phyloP scores from a whole-genome alignment of 2,113 vertebrate species.

The Morone chrysops region DNA sequence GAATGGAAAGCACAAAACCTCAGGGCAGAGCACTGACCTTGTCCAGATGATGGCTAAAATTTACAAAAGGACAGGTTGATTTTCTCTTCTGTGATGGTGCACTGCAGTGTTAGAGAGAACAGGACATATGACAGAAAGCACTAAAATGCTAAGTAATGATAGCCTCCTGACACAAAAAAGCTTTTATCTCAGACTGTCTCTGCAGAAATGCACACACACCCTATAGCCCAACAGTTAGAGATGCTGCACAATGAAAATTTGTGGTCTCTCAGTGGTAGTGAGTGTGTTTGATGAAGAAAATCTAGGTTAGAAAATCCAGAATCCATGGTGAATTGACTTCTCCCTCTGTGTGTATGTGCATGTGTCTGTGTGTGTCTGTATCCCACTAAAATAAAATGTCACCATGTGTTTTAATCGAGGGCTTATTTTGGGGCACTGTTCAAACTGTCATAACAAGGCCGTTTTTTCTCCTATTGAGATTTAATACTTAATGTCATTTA shows the following conservation, averaged over 20 bases:
- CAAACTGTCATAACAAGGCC: constrained; percentile 33
- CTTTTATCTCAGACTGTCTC: constrained; percentile 24
- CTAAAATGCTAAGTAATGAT: constrained; percentile 18
- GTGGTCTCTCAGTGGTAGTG: not conserved
- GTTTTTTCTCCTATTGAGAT: constrained; percentile 18
- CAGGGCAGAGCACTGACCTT: constrained; percentile 26
- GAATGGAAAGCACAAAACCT: constrained; percentile 8
- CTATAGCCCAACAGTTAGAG: not conserved
- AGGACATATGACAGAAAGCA: constrained; percentile 15
- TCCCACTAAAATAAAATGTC: constrained; percentile 55
- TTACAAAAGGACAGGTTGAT: constrained; percentile 39
- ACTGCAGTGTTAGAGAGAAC: constrained; percentile 3
- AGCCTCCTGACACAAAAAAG: constrained; percentile 31
- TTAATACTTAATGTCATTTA: constrained; percentile 21
- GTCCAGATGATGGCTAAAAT: constrained; percentile 28
- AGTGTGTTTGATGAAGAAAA: constrained; percentile 3
- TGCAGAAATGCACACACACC: not conserved
- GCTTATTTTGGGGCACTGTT: constrained; percentile 30
- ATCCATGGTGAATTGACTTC: not conserved
- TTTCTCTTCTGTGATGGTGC: constrained; percentile 12
- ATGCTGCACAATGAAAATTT: not conserved
- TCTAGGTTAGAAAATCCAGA: not conserved
- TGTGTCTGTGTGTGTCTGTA: not conserved
- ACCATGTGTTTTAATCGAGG: constrained; percentile 39
- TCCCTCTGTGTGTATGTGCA: not conserved